Evolutionary conservation across 1,140 invertebrate species (phyloP), one percentile per base, ranked within the genome.

Genomic region (Nylanderia fulva): DNA sequence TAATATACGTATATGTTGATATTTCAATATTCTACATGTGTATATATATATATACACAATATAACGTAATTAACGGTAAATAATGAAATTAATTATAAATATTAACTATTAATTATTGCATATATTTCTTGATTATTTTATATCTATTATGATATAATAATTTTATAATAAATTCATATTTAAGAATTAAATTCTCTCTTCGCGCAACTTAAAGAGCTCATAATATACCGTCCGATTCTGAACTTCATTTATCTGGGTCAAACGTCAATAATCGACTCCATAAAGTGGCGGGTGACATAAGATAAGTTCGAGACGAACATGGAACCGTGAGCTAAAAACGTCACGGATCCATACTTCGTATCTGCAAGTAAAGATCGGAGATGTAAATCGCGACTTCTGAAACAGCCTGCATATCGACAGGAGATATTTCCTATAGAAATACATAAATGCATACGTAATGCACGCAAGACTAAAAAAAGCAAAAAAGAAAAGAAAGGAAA

Each of bases 141-240:
- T 6, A 0, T 18, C 6, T 18, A 36, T 27, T 36, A 7, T 64
- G 3, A 33, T 15, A 64, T 21, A 7, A 36, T 63, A 21, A 27
- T 18, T 29, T 29, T 64, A 33, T 21, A 15, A 61, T 18, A 29
- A 64, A 18, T 48, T 64, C 29, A 18, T 8, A 15, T 66, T 77
- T 36, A 24, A 15, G n/a, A 61, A 77, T 77, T 5, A 52, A 29
- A 48, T 77, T 13, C 48, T 52, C 48, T 52, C 8, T 4, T n/a
- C 27, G 69, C 52, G 58, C 15, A n/a, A 33, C 27, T 77, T 64
- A 64, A 60, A 24, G n/a, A n/a, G 11, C 56, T 77, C 60, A n/a
- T n/a, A 64, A 77, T 48, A 11, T 66, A 9, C 61, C 75, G 75
- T 77, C 75, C 75, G 42, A 48, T 13, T 63, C 39, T 18, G 54